Evolutionary conservation across 37 sponge, comb jelly and placozoan genomes (phyloP).

Genomic region (Axinella damicornis): DNA sequence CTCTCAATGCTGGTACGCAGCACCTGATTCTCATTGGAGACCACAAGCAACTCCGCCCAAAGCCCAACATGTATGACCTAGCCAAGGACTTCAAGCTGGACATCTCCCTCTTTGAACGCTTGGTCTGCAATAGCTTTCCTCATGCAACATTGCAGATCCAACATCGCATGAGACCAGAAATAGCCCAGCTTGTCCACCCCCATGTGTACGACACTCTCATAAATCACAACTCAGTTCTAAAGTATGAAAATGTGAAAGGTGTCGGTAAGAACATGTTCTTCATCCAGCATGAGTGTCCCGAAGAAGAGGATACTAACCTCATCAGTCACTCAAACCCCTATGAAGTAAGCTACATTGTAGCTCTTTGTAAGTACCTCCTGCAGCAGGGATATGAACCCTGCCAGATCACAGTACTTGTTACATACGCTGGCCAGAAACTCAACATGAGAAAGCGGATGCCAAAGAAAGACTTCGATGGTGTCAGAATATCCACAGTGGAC

Average conservation of each 20-base stretch:
- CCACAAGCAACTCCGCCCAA: constrained; percentile 94
- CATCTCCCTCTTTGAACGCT: constrained; percentile 90
- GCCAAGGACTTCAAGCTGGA: constrained; percentile 83
- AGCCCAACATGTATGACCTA: constrained; percentile 79
- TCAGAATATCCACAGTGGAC: constrained; percentile 80
- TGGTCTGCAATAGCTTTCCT: constrained; percentile 73
- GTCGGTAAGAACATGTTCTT: constrained; percentile 71
- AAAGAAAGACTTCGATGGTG: constrained; percentile 58
- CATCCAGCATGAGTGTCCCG: constrained; percentile 59
- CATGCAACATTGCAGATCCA: constrained; percentile 83
- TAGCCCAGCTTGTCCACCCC: constrained; percentile 73
- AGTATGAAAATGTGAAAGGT: constrained; percentile 68
- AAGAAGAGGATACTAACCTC: constrained; percentile 39
- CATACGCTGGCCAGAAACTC: constrained; percentile 89
- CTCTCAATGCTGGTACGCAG: constrained; percentile 78
- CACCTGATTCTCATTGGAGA: constrained; percentile 97
- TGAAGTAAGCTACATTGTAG: constrained; percentile 80
- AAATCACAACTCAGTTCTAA: constrained; percentile 66
- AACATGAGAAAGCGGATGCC: constrained; percentile 50
- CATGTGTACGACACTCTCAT: constrained; percentile 72
- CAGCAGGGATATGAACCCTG: constrained; percentile 66
- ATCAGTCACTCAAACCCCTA: constrained; percentile 76
- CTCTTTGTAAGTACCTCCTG: constrained; percentile 76
- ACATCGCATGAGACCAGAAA: constrained; percentile 96
- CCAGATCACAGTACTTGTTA: constrained; percentile 86